These are phyloP conservation scores for Syngnathus rostellatus DNA, from an alignment of 2,797 vertebrate species.

Conservation along the genomic window DNA sequence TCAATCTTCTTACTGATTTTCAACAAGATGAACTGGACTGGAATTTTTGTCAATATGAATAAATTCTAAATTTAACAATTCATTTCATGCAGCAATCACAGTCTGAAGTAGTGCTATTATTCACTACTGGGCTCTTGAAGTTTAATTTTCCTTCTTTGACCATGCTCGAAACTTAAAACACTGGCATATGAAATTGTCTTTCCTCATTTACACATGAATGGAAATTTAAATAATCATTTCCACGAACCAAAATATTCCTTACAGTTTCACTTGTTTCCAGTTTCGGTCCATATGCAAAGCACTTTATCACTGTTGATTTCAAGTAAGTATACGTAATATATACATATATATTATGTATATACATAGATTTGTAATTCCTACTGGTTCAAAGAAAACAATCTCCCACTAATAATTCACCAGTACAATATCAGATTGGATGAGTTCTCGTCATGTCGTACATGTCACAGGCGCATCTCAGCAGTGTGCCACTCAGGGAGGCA, in stretches of 20 bases:
- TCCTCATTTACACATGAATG: neutral
- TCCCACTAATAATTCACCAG: neutral
- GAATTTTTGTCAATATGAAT: neutral
- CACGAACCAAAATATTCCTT: too few species aligned
- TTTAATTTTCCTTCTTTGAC: neutral
- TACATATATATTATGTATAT: too few species aligned
- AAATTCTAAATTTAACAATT: neutral
- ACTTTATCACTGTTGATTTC: neutral
- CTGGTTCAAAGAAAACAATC: neutral
- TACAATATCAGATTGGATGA: constrained; percentile 25
- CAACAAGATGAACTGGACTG: neutral
- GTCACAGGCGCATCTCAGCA: constrained; percentile 25
- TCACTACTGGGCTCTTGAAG: too few species aligned
- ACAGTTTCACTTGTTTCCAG: neutral
- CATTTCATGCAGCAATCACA: neutral
- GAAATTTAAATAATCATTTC: neutral
- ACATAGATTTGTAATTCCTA: neutral
- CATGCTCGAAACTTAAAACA: neutral
- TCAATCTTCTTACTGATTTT: neutral
- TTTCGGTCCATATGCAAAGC: neutral
- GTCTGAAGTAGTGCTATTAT: too few species aligned
- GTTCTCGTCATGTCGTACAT: constrained; percentile 36
- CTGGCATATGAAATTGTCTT: neutral
- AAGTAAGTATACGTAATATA: neutral
- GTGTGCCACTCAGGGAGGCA: constrained; percentile 23